phyloP scores from a whole-genome alignment of 2,888 invertebrate genomes.

The Dyspetes luteomarginatus region DNA sequence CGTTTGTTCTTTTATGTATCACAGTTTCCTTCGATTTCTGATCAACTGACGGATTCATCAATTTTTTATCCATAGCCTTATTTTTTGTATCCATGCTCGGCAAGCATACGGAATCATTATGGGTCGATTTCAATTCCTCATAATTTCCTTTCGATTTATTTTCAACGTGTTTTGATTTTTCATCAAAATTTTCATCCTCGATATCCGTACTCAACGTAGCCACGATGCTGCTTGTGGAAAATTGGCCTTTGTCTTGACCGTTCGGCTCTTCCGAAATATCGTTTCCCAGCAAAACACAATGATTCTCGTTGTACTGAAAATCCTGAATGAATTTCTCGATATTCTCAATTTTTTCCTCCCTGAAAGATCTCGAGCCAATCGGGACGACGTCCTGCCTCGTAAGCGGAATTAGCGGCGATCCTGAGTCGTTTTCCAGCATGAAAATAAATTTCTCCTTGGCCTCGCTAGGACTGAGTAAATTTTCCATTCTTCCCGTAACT shows the following conservation, averaged over 20 bases:
- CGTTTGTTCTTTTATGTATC: background rate
- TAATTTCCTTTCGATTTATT: background rate
- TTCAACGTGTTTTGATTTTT: background rate
- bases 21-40: background rate
- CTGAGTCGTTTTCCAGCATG: slow-evolving; percentile 40
- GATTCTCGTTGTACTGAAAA: slow-evolving; percentile 53
- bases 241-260: slow-evolving; percentile 12
- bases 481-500: background rate
- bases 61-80: background rate
- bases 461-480: slow-evolving; percentile 3
- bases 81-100: background rate
- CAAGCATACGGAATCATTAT: background rate
- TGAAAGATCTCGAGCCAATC: slow-evolving; percentile 50
- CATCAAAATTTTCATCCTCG: background rate
- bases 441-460: slow-evolving; percentile 32
- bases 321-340: slow-evolving; percentile 69
- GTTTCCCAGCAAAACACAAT: background rate
- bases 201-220: slow-evolving; percentile 46
- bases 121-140: background rate
- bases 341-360: slow-evolving; percentile 71
- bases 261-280: slow-evolving; percentile 19
- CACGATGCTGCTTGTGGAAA: slow-evolving; percentile 53
- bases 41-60: background rate
- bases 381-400: background rate
- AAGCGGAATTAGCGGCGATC: slow-evolving; percentile 22